Evolutionary conservation across 1,140 invertebrate species (phyloP).

Genomic region (Vanessa atalanta): DNA sequence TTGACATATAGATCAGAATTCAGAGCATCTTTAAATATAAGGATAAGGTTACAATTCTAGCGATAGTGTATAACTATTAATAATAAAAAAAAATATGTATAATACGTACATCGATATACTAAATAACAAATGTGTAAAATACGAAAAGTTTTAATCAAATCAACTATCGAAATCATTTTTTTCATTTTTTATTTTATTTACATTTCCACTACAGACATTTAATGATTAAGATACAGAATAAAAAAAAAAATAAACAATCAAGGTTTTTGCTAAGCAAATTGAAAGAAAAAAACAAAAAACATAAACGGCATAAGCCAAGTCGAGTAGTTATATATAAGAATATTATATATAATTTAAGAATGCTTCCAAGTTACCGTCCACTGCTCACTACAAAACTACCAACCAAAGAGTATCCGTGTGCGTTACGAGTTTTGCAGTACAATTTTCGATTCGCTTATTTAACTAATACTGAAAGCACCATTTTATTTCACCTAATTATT

Average conservation of each 20-base stretch:
- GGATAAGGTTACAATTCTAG: constrained; percentile 50
- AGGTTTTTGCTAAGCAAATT: constrained; percentile 69
- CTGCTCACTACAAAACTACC: constrained; percentile 17
- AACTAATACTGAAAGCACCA: constrained; percentile 80
- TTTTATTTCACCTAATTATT: constrained; percentile 70
- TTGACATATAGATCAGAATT: constrained; percentile 23
- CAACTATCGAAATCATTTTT: constrained; percentile 30
- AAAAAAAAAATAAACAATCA: constrained; percentile 48
- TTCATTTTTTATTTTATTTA: constrained; percentile 65
- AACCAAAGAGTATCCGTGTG: constrained; percentile 56
- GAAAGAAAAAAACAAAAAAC: constrained; percentile 53
- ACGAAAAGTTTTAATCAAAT: constrained; percentile 36
- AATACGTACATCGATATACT: constrained; percentile 69
- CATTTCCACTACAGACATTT: constrained; percentile 65
- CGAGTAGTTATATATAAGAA: constrained; percentile 18
- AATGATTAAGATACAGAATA: constrained; percentile 59
- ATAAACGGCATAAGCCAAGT: constrained; percentile 49
- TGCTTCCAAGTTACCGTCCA: neutral
- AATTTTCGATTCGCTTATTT: constrained; percentile 59
- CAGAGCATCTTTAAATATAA: constrained; percentile 34
- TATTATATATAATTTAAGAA: neutral
- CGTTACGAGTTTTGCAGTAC: constrained; percentile 48
- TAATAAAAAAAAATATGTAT: constrained; percentile 32
- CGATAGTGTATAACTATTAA: constrained; percentile 54
- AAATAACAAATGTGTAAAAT: constrained; percentile 77